Percentiles rank a stretch among this genome's conserved stretches.
phyloP scores from a whole-genome alignment of 2,113 vertebrate species.

The Ictalurus furcatus region DNA sequence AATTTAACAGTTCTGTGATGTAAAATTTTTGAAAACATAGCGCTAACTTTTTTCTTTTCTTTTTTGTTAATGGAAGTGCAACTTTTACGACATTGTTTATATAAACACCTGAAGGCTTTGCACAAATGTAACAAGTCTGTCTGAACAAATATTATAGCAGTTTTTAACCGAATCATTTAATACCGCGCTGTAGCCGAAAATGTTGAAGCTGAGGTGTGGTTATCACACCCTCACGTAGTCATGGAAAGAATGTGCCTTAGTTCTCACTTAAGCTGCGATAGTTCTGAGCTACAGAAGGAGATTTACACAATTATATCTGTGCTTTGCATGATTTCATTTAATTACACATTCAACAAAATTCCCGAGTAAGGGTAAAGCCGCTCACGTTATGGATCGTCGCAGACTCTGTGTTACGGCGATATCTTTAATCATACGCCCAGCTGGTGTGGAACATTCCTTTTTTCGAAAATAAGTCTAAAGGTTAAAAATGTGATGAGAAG shows the following conservation, averaged over 20 bases:
- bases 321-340: background rate
- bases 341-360: background rate
- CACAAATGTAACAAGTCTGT: background rate
- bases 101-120: background rate
- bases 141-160: background rate
- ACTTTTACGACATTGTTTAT: background rate
- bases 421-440: background rate
- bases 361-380: conserved; percentile 9
- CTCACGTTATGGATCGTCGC: background rate
- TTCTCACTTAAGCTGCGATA: background rate
- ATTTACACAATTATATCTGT: background rate
- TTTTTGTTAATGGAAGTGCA: background rate
- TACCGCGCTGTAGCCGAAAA: background rate
- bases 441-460: background rate
- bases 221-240: background rate
- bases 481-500: background rate
- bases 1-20: background rate
- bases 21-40: background rate
- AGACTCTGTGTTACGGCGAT: background rate
- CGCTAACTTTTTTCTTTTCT: background rate
- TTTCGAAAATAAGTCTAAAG: background rate
- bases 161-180: background rate
- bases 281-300: background rate
- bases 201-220: background rate
- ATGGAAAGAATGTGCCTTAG: background rate